These are phyloP conservation scores for Agriopis aurantiaria DNA, from an alignment of 2,888 invertebrate genomes.

Conservation along the genomic window DNA sequence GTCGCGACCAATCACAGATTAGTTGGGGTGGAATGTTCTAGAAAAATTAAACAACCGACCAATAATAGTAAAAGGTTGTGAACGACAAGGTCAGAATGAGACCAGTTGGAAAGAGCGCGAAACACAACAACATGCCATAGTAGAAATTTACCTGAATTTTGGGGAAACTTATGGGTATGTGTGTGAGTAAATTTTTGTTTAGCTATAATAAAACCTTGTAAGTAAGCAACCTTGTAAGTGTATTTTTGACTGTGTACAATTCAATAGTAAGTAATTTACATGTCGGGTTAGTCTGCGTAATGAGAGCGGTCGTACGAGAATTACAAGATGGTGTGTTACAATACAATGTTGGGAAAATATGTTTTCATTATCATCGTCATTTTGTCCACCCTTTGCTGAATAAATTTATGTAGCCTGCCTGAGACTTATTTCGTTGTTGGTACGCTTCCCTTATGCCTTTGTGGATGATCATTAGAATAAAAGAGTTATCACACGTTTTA, in stretches of 20 bases:
- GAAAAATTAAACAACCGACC: constrained; percentile 52
- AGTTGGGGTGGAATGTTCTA: constrained; percentile 57
- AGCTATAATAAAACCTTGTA: no score
- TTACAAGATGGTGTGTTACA: no score
- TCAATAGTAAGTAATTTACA: background rate
- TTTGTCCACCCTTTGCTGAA: no score
- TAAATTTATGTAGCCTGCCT: no score
- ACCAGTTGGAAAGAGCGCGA: constrained; percentile 44
- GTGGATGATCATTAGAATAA: no score
- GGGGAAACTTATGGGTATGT: constrained; percentile 12
- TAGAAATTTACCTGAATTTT: constrained; percentile 43
- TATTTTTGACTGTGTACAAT: background rate
- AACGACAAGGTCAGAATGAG: constrained; percentile 47
- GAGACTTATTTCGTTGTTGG: no score
- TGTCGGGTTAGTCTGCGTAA: background rate
- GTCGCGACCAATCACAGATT: constrained; percentile 58
- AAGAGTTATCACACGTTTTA: no score
- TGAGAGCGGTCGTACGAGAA: no score
- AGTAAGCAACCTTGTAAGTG: no score
- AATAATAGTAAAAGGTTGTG: constrained; percentile 48
- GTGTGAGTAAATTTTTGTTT: background rate
- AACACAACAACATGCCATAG: constrained; percentile 44
- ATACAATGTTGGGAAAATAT: no score
- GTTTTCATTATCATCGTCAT: no score
- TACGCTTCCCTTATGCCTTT: no score